phyloP scores from a whole-genome alignment of 1,140 invertebrate genomes.

The Meloidogyne hapla region DNA sequence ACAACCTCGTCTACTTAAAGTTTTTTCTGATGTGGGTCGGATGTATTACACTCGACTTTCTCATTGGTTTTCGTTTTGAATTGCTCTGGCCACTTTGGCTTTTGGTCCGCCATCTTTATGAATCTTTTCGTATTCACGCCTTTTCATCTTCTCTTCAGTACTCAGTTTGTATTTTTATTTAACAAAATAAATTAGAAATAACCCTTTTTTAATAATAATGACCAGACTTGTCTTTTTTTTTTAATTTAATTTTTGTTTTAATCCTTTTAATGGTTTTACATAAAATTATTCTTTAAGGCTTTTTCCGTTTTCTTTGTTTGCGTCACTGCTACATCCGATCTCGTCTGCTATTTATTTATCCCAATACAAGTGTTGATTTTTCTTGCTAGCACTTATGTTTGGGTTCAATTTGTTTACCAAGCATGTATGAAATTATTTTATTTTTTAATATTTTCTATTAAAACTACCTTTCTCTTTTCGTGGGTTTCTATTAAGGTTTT shows the following conservation, averaged over 20 bases:
- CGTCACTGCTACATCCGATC: conserved; percentile 93
- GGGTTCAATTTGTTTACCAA: conserved; percentile 98
- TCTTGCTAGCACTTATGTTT: conserved; percentile 94
- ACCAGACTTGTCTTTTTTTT: too few relatives aligned
- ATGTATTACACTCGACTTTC: conserved; percentile 91
- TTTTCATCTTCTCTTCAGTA: conserved; percentile 71
- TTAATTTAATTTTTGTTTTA: conserved; percentile 15
- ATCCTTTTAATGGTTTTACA: too few relatives aligned
- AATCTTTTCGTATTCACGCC: conserved; percentile 97
- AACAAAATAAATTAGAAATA: too few relatives aligned
- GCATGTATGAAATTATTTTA: conserved; percentile 74
- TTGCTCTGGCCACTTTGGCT: conserved; percentile 98
- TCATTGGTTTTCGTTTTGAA: conserved; percentile 97
- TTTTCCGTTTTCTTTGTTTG: conserved; percentile 97
- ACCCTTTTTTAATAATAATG: too few relatives aligned
- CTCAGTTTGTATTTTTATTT: conserved; percentile 43
- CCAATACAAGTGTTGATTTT: conserved; percentile 79
- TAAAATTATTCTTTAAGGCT: conserved; percentile 77
- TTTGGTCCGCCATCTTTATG: conserved; percentile 88
- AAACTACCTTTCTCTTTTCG: neutral
- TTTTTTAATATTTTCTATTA: neutral
- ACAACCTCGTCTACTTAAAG: conserved; percentile 89
- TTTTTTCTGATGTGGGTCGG: conserved; percentile 91
- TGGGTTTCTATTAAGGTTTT: too few relatives aligned
- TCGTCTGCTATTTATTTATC: conserved; percentile 98